Evolutionary conservation across 2,888 invertebrate genomes (phyloP).

Genomic region (Melanchra persicariae): DNA sequence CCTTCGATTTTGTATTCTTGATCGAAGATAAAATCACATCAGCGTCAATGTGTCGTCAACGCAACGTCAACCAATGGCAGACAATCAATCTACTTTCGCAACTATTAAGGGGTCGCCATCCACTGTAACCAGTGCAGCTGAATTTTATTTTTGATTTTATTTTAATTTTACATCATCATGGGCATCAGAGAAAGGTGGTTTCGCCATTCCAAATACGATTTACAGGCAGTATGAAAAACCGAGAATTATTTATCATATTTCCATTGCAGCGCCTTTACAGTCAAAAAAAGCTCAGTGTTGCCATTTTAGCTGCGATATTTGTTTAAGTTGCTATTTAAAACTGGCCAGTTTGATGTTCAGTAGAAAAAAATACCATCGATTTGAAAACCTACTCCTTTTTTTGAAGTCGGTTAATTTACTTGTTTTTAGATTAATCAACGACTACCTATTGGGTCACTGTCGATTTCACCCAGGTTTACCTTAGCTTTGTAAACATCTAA

Average conservation of each 20-base stretch:
- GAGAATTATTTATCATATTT: constrained; percentile 18
- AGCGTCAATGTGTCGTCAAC: too few species aligned
- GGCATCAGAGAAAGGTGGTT: constrained; percentile 58
- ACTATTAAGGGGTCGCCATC: too few species aligned
- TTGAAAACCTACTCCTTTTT: too few species aligned
- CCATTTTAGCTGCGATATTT: neutral
- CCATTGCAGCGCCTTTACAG: neutral
- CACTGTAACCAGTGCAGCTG: too few species aligned
- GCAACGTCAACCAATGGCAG: too few species aligned
- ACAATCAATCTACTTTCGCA: too few species aligned
- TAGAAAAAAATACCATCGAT: neutral
- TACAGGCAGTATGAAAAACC: constrained; percentile 40
- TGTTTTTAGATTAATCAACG: neutral
- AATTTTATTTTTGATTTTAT: too few species aligned
- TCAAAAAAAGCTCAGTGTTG: neutral
- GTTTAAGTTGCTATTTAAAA: neutral
- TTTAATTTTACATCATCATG: too few species aligned
- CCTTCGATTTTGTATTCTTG: too few species aligned
- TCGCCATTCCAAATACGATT: constrained; percentile 53
- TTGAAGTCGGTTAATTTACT: too few species aligned
- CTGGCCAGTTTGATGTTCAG: neutral
- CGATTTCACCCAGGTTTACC: neutral
- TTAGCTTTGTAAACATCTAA: constrained; percentile 43
- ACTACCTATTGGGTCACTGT: neutral
- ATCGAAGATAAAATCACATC: too few species aligned